These are phyloP conservation scores for Homarus americanus DNA, from an alignment of 1,140 invertebrate genomes.

Conservation along the genomic window DNA sequence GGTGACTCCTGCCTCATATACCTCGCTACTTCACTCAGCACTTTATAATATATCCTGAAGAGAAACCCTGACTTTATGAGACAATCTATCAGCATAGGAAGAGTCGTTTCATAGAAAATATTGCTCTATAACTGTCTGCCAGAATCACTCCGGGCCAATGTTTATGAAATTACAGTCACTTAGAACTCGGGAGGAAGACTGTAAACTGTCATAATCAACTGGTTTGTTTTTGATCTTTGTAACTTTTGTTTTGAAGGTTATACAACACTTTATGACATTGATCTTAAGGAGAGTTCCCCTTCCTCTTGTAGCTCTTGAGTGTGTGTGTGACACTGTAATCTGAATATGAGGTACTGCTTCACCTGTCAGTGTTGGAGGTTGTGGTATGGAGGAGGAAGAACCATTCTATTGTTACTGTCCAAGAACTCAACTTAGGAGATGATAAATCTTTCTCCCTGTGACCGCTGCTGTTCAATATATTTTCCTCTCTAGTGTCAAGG, in stretches of 20 bases:
- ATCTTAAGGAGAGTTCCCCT: too few relatives aligned
- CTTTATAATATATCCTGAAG: background rate
- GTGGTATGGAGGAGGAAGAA: too few relatives aligned
- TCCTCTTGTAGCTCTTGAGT: too few relatives aligned
- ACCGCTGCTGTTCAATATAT: too few relatives aligned
- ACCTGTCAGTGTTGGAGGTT: too few relatives aligned
- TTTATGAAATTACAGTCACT: background rate
- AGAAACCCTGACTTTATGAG: background rate
- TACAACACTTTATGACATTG: too few relatives aligned
- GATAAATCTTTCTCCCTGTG: too few relatives aligned
- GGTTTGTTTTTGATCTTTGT: slow-evolving; percentile 1
- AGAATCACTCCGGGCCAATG: background rate
- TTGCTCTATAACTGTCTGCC: background rate
- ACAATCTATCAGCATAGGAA: background rate
- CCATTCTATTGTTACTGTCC: too few relatives aligned
- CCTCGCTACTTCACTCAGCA: background rate
- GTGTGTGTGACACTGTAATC: too few relatives aligned
- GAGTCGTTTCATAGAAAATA: background rate
- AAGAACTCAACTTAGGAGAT: too few relatives aligned
- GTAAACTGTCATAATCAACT: slow-evolving; percentile 2
- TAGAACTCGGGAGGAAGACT: background rate
- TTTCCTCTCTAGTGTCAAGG: too few relatives aligned
- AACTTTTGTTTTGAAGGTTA: background rate
- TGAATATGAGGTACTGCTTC: too few relatives aligned
- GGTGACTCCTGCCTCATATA: background rate